Conservation (phyloP, 2,113 vertebrate species). For the Onychostoma macrolepis region DNA sequence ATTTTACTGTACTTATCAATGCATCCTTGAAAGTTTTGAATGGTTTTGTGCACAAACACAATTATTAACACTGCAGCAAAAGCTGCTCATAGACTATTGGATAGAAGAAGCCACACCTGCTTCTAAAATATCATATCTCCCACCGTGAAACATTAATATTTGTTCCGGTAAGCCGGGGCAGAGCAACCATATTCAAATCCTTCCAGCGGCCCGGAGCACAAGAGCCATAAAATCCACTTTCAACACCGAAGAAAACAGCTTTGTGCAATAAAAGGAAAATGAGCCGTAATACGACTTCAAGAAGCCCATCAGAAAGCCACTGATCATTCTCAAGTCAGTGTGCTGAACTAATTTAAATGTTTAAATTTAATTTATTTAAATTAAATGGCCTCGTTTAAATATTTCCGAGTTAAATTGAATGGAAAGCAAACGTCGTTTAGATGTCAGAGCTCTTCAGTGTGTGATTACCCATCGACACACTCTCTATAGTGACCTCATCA, state of each 20-base stretch:
- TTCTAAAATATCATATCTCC: not conserved
- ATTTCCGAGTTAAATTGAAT: not conserved
- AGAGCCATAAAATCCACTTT: slow-evolving; percentile 41
- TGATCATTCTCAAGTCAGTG: slow-evolving; percentile 14
- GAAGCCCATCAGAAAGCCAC: slow-evolving; percentile 17
- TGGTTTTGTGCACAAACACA: not conserved
- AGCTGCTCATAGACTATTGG: not conserved
- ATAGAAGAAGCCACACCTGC: not conserved
- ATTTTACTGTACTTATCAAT: not conserved
- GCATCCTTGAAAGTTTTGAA: not conserved
- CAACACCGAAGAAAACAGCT: slow-evolving; percentile 40
- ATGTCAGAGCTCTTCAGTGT: not conserved
- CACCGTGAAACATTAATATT: not conserved
- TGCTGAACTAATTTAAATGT: slow-evolving; percentile 31
- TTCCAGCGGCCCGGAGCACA: not conserved
- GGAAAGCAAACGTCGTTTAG: slow-evolving; percentile 14
- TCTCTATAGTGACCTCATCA: not conserved
- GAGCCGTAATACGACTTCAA: slow-evolving; percentile 6
- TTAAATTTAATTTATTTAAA: slow-evolving; percentile 28
- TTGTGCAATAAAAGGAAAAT: slow-evolving; percentile 23
- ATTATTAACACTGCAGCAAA: not conserved
- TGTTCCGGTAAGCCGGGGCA: not conserved
- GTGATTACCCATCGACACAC: not conserved
- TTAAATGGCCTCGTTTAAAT: not conserved
- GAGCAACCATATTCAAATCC: not conserved